Evolutionary conservation across 2,888 invertebrate species (phyloP), one percentile per base, ranked within the genome.

Genomic region (Serrognathus titanus): DNA sequence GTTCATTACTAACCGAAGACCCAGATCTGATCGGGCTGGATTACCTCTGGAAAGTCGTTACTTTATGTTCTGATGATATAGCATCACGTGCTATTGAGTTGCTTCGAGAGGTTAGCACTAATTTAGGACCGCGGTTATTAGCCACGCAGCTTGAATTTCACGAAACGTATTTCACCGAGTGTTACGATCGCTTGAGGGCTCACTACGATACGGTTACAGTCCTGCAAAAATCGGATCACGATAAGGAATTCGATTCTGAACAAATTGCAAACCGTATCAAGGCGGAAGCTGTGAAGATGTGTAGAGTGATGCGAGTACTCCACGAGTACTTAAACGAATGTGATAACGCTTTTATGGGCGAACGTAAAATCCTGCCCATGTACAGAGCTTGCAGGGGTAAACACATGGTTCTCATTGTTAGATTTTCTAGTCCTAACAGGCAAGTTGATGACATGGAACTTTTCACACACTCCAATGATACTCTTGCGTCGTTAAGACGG

Each of bases 301-400:
- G 93, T 77, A 86, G 97, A 65, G 91, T 97, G 53, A 85, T 97
- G 78, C 91, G 93, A 79, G 95, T 97, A 71, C 83, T 97, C 71
- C 91, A 93, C 75, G 97, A 97, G 80, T 97, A 97, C 76, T 87
- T 97, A 61, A 90, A 90, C 69, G 96, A 97, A 80, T 97, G 96
- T 81, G 97, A 97, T 82, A 87, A 87, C 68, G 87, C 88, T 63
- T 94, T 89, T 78, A 85, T 88, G 48, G 92, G 92, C 39, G 97
- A 97, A 75, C 82, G 97, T 63, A 89, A 90, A 72, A 89, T 93
- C 69, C 80, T 97, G 69, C 96, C 97, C 20, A 85, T 97, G 58
- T 90, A 90, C 71, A 83, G 96, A 71, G 93, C 95, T 8, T 92
- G 91, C 64, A 85, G 94, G 61, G 97, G 97, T 55, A 91, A 95